Evolutionary conservation across 1,140 invertebrate species (phyloP), one percentile per base, ranked within the genome.

Genomic region (Cataglyphis hispanica): DNA sequence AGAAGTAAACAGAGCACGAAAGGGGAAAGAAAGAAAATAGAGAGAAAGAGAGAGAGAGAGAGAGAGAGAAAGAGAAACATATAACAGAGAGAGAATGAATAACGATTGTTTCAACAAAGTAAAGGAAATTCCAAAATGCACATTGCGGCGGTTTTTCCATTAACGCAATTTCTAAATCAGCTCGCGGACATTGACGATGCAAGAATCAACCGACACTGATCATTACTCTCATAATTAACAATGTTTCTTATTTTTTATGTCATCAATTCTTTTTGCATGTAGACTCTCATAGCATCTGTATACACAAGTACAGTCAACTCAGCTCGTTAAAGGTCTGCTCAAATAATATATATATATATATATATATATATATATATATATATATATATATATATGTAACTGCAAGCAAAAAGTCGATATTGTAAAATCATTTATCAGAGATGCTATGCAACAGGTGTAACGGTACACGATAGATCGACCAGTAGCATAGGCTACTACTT

Each of bases 401-500:
- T 66, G 64, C 16, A 43, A 16, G 63, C 31, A 34, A 37, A 19
- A 19, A 53, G 11, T 46, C 53, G 37, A 60, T 72, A 53, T 60
- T 60, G 66, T 31, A 81, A 81, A 80, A 89, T 72, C 64, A 56
- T 70, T 70, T 37, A 66, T 13, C 34, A 43, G 25, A 31, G 40
- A 83, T 53, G 25, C n/a, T 70, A 56, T 63, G 88, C 88, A 89
- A 89, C 88, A 89, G 88, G 88, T 89, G 85, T 34, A 86, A 58
- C 37, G 31, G 58, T 63, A 78, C 61, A 77, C 31, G 25, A 81
- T 67, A 64, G 72, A 43, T 89, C 58, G 84, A 46, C 61, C 46
- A 60, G 46, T 46, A 25, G 43, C 66, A 75, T 86, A 76, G 67
- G 46, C 85, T 58, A 46, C 67, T 67, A 31, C 75, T 76, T 69